Conservation (phyloP, 2,797 vertebrate species). For the Pagetopsis macropterus region DNA sequence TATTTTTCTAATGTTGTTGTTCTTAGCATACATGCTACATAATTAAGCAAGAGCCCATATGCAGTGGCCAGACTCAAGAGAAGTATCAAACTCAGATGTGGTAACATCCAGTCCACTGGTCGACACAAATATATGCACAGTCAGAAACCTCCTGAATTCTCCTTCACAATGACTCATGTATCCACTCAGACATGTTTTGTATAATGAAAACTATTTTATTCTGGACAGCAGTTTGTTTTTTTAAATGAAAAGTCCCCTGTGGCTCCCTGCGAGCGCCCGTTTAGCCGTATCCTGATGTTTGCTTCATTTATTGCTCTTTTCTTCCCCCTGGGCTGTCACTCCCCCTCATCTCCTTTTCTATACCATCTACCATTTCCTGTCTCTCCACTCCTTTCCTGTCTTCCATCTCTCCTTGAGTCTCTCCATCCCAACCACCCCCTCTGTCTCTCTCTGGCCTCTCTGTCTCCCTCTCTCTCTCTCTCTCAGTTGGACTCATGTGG, state of each 20-base stretch:
- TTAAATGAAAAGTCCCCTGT: conserved; percentile 27
- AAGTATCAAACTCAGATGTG: conserved; percentile 13
- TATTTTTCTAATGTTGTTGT: too few relatives aligned
- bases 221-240: conserved; percentile 29
- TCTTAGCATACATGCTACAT: background rate
- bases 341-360: conserved; percentile 49
- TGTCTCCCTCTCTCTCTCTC: conserved; percentile 65
- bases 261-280: conserved; percentile 52
- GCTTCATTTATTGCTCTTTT: conserved; percentile 58
- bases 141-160: conserved; percentile 60
- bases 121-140: conserved; percentile 66
- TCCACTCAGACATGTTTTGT: conserved; percentile 48
- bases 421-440: conserved; percentile 57
- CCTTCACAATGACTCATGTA: conserved; percentile 48
- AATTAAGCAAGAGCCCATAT: conserved; percentile 1
- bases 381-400: conserved; percentile 55
- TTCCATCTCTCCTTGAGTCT: conserved; percentile 42
- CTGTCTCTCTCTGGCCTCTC: conserved; percentile 65
- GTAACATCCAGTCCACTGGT: conserved; percentile 36
- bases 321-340: conserved; percentile 57
- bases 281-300: conserved; percentile 45
- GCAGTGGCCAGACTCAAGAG: background rate
- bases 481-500: conserved; percentile 85
- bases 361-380: conserved; percentile 63
- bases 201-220: conserved; percentile 53